Evolutionary conservation across 2,113 vertebrate species (phyloP).

Genomic region (Entomyzon cyanotis): DNA sequence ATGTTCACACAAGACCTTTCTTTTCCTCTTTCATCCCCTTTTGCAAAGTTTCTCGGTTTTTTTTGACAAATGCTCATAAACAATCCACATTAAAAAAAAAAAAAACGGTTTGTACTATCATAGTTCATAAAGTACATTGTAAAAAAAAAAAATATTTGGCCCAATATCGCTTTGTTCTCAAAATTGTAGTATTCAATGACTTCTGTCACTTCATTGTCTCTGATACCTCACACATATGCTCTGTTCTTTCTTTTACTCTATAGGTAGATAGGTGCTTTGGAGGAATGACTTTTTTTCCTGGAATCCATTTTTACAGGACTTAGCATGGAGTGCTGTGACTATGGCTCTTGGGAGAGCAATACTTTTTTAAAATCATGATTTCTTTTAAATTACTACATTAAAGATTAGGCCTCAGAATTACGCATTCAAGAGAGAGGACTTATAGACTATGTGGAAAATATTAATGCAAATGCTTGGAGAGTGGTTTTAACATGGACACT

Average conservation of each 20-base stretch:
- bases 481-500: not conserved
- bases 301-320: not conserved
- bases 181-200: not conserved
- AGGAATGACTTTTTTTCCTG: not conserved
- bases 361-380: not conserved
- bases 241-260: not conserved
- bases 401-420: not conserved
- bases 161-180: not conserved
- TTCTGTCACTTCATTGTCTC: not conserved
- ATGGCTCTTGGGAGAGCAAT: not conserved
- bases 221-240: not conserved
- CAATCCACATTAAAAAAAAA: not conserved
- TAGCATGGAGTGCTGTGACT: not conserved
- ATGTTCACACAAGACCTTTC: not conserved
- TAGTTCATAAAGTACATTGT: not conserved
- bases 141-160: not conserved
- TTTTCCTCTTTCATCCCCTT: not conserved
- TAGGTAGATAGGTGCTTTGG: not conserved
- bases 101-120: fast-evolving
- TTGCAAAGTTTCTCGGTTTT: not conserved
- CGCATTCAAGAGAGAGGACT: not conserved
- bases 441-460: not conserved
- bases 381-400: not conserved
- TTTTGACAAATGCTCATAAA: not conserved
- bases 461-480: not conserved